Evolutionary conservation across 2,888 invertebrate genomes (phyloP).

Genomic region (Parnassius smintheus): DNA sequence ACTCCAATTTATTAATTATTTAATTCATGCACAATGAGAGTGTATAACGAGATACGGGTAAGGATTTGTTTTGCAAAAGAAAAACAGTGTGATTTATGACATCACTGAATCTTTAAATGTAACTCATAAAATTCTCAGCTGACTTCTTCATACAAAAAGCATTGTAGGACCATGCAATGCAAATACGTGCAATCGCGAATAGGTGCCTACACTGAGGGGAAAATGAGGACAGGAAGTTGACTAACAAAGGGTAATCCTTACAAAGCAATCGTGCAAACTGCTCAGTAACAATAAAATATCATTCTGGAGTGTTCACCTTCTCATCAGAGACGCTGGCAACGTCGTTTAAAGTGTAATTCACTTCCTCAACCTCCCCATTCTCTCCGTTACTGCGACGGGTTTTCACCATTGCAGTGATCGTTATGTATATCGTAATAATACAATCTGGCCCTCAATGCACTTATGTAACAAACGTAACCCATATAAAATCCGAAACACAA

Average conservation of each 20-base stretch:
- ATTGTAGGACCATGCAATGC: constrained; percentile 60
- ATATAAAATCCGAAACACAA: constrained; percentile 50
- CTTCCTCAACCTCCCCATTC: constrained; percentile 76
- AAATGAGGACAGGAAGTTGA: constrained; percentile 62
- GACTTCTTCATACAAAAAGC: constrained; percentile 17
- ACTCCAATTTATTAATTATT: too few relatives aligned
- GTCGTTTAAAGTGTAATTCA: constrained; percentile 72
- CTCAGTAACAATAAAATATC: constrained; percentile 47
- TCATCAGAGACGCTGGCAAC: constrained; percentile 74
- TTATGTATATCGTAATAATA: constrained; percentile 54
- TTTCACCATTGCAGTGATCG: constrained; percentile 74
- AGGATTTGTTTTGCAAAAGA: too few relatives aligned
- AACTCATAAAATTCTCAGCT: not conserved
- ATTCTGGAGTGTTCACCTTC: constrained; percentile 69
- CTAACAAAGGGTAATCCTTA: constrained; percentile 43
- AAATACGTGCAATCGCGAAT: constrained; percentile 47
- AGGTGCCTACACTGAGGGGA: constrained; percentile 36
- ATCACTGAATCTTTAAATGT: too few relatives aligned
- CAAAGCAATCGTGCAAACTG: constrained; percentile 50
- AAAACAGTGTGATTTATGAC: too few relatives aligned
- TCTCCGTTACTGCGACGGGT: constrained; percentile 80
- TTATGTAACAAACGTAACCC: constrained; percentile 56
- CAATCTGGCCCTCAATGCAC: constrained; percentile 54
- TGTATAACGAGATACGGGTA: too few relatives aligned
- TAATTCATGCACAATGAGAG: too few relatives aligned